Percentiles rank a stretch among this genome's conserved stretches.
Conservation (phyloP, 2,888 invertebrate species). For the Lingula anatina region DNA sequence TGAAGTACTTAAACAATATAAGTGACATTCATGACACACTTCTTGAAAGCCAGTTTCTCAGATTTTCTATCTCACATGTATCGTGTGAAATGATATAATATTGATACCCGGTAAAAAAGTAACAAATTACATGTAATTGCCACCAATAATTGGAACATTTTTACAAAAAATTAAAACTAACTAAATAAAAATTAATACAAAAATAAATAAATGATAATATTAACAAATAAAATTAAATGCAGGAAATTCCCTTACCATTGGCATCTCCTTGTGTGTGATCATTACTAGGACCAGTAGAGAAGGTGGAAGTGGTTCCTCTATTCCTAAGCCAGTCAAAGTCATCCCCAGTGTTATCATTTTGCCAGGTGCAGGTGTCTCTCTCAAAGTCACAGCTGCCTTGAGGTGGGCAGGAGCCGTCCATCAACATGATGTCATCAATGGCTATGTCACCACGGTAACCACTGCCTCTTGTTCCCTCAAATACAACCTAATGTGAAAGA, state of each 20-base stretch:
- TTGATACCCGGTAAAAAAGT: no score
- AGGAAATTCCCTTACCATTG: slow-evolving; percentile 26
- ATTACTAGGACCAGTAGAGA: slow-evolving; percentile 24
- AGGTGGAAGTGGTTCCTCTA: slow-evolving; percentile 29
- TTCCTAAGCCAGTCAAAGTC: slow-evolving; percentile 36
- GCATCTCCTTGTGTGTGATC: slow-evolving; percentile 33
- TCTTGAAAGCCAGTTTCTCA: no score
- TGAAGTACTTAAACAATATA: no score
- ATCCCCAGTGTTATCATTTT: slow-evolving; percentile 26
- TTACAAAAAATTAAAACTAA: no score
- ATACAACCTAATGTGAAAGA: slow-evolving; percentile 11
- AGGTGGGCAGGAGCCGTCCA: not conserved
- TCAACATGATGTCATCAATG: slow-evolving; percentile 15
- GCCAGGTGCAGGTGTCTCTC: slow-evolving; percentile 29
- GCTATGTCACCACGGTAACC: slow-evolving; percentile 14
- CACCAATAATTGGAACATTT: no score
- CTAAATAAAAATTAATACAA: no score
- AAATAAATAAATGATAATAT: no score
- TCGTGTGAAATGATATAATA: no score
- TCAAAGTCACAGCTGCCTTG: slow-evolving; percentile 12
- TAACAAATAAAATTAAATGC: no score
- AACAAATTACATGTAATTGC: no score
- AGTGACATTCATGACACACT: no score
- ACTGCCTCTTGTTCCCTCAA: slow-evolving; percentile 15
- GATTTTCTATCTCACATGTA: no score